phyloP scores from a whole-genome alignment of 1,140 invertebrate genomes.

The Drosophila simulans region DNA sequence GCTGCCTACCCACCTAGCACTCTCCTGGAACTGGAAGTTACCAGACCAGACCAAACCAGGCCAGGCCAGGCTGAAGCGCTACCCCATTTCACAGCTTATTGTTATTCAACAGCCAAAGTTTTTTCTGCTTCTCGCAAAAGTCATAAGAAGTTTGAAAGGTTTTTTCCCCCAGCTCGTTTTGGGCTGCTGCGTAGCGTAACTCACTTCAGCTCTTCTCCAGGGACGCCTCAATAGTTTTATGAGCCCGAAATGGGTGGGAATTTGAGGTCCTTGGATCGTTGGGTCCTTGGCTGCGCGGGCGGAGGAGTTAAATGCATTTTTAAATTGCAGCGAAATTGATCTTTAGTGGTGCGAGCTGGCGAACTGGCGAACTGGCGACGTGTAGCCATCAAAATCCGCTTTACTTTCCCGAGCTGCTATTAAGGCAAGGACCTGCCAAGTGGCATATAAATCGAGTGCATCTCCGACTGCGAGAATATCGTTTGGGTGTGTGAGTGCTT shows the following conservation, averaged over 20 bases:
- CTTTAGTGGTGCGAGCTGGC: conserved; percentile 52
- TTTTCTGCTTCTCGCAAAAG: conserved; percentile 52
- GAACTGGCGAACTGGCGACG: conserved; percentile 57
- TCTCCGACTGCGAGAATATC: conserved; percentile 1
- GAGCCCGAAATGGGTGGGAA: conserved; percentile 20
- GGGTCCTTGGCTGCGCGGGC: neutral
- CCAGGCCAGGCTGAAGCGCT: conserved; percentile 32
- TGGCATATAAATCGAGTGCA: conserved; percentile 57
- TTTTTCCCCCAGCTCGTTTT: conserved; percentile 64
- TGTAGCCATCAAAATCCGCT: conserved; percentile 70
- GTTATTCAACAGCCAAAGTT: conserved; percentile 74
- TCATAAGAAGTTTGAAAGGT: conserved; percentile 78
- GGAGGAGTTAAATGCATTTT: conserved; percentile 63
- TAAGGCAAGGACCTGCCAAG: conserved; percentile 39
- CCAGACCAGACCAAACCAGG: neutral
- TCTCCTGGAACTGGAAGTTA: neutral
- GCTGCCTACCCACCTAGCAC: neutral
- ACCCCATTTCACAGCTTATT: conserved; percentile 71
- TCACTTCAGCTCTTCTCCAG: conserved; percentile 34
- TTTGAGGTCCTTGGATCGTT: neutral
- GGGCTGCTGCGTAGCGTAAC: conserved; percentile 53
- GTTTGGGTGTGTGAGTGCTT: neutral
- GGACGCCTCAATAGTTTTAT: conserved; percentile 61
- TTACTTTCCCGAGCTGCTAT: conserved; percentile 49
- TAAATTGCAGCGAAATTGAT: conserved; percentile 75